A percentile compares a stretch with the other conserved stretches of the same genome.
Evolutionary conservation across 1,140 invertebrate species (phyloP).

Genomic region (Micrasema longulum): DNA sequence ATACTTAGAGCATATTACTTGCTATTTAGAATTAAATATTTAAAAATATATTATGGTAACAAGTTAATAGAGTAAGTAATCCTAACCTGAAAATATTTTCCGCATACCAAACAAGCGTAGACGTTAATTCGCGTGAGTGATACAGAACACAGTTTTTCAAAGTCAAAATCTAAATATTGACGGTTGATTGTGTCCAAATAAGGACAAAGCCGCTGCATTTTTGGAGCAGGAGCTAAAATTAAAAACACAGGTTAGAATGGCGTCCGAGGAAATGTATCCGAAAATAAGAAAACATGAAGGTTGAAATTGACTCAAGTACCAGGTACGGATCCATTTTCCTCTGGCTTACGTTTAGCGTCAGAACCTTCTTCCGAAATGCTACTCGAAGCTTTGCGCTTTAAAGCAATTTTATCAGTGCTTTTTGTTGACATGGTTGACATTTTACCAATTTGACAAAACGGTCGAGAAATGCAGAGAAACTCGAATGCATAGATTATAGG

Average conservation of each 20-base stretch:
- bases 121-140: slow-evolving; percentile 98
- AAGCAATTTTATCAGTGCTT: background rate
- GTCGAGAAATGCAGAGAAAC: background rate
- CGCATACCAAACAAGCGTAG: slow-evolving; percentile 99
- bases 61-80: too few relatives aligned
- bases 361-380: background rate
- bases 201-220: slow-evolving; percentile 76
- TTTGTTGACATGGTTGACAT: slow-evolving; percentile 20
- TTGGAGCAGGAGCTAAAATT: slow-evolving; percentile 60
- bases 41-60: too few relatives aligned
- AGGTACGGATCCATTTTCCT: slow-evolving; percentile 3
- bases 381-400: slow-evolving; percentile 30
- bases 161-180: slow-evolving; percentile 98
- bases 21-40: too few relatives aligned
- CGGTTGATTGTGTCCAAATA: slow-evolving; percentile 98
- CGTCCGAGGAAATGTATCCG: background rate
- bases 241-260: slow-evolving; percentile 37
- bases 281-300: background rate
- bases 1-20: too few relatives aligned
- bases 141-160: slow-evolving; percentile 99
- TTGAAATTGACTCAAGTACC: too few relatives aligned
- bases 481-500: background rate
- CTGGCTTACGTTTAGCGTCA: slow-evolving; percentile 21
- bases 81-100: slow-evolving; percentile 93
- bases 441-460: background rate